A percentile compares a stretch with the other conserved stretches of the same genome.
Conservation (phyloP, 2,113 vertebrate species). For the Marcusenius ussheri region DNA sequence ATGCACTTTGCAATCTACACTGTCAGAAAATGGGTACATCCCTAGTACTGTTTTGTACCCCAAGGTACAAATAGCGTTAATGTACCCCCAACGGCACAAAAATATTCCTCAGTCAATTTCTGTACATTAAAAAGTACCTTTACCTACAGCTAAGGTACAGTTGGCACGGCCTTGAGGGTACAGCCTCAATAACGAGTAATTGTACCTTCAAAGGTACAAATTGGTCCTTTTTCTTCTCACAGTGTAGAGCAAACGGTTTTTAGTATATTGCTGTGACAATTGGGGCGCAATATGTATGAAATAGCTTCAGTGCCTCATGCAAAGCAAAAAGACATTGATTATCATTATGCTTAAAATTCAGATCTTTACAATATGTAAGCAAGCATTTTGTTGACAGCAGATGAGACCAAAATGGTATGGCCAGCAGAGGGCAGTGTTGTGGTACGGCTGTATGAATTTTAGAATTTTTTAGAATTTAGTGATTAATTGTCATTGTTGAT, state of each 20-base stretch:
- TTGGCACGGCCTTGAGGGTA: not conserved
- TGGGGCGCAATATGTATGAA: not conserved
- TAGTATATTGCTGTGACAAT: not conserved
- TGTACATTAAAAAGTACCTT: not conserved
- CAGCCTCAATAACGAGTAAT: not conserved
- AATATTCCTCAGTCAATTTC: not conserved
- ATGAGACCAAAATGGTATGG: not conserved
- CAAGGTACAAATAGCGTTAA: not conserved
- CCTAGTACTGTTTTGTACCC: not conserved
- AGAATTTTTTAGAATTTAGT: too few species aligned
- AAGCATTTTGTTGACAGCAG: not conserved
- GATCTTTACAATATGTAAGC: not conserved
- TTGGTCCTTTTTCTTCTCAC: not conserved
- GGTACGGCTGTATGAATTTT: not conserved
- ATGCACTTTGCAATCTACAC: not conserved
- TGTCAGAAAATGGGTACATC: not conserved
- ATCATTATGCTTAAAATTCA: not conserved
- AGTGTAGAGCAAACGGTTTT: not conserved
- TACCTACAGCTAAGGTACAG: not conserved
- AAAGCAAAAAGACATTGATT: not conserved
- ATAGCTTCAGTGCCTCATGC: not conserved
- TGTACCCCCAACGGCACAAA: not conserved
- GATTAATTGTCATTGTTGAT: too few species aligned
- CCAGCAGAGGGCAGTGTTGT: not conserved
- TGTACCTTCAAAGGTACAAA: not conserved